Evolutionary conservation across 2,888 invertebrate genomes (phyloP), one percentile per base, ranked within the genome.

Genomic region (Noctua janthe): DNA sequence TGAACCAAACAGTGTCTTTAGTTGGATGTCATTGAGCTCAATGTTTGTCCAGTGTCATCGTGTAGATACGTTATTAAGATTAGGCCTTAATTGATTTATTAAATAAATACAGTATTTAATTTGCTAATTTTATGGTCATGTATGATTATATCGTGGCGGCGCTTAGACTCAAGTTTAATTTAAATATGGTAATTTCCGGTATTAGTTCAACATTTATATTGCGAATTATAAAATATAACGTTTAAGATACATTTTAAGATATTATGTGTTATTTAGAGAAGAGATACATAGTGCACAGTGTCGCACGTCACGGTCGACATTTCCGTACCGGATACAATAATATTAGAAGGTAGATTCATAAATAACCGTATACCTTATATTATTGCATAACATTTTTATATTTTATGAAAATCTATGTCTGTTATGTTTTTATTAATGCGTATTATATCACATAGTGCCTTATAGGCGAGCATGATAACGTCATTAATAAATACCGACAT

Each of bases 1-100:
- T 83, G 66, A 76, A 88, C 87, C 87, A 89, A 88, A 90, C 84
- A 80, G 84, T 84, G 76, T 71, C 72, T 83, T 82, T 76, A 83
- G 80, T 78, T 66, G 13, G 79, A 72, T 80, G 77, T 76, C 80
- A 85, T 87, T 86, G 75, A 82, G 74, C 29, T 79, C 69, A 78
- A 71, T 70, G 39, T 74, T 71, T 67, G 71, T 17, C 64, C 66
- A 76, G 77, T 82, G 62, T 64, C 79, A 67, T 66, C 69, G 64
- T 51, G 51, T 51, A 47, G 47, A 47, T 70, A 64, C 35, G 67
- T 73, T 77, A 66, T 73, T 82, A 71, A 76, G 59, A 83, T 74
- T 78, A 79, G 35, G 29, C 29, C 47, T 51, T 39, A 78, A 64
- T 71, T 64, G 23, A 69, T 62, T 66, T 23, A 64, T 71, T 43